Evolutionary conservation across 2,113 vertebrate genomes (phyloP).

Genomic region (Vidua chalybeata): DNA sequence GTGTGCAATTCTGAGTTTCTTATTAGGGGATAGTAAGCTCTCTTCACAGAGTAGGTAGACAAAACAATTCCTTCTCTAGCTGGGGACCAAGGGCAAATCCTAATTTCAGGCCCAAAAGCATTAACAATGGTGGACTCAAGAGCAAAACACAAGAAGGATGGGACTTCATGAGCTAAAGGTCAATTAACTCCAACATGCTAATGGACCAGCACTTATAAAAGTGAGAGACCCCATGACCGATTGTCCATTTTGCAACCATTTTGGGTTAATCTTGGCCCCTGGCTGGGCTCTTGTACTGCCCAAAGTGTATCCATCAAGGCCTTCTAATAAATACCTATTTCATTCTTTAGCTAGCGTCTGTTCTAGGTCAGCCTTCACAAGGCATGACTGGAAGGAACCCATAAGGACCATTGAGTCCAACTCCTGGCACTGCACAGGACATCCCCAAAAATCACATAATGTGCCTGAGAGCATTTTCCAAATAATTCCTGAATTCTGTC

Average conservation of each 20-base stretch:
- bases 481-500: neutral
- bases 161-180: neutral
- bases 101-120: neutral
- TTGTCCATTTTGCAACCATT: too few species aligned
- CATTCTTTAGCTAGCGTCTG: neutral
- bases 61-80: neutral
- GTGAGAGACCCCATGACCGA: too few species aligned
- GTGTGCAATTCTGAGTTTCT: too few species aligned
- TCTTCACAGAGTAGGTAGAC: too few species aligned
- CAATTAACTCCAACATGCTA: neutral
- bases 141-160: neutral
- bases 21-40: too few species aligned
- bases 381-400: neutral
- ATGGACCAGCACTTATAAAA: neutral
- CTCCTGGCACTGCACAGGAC: accelerated
- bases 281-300: too few species aligned
- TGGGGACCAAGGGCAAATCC: too few species aligned
- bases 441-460: too few species aligned
- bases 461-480: neutral
- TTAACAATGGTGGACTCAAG: neutral
- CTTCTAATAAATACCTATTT: neutral
- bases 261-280: too few species aligned
- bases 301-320: too few species aligned
- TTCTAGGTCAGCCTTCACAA: neutral
- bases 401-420: neutral